phyloP scores from a whole-genome alignment of 2,888 invertebrate genomes.

The Microctonus aethiopoides region DNA sequence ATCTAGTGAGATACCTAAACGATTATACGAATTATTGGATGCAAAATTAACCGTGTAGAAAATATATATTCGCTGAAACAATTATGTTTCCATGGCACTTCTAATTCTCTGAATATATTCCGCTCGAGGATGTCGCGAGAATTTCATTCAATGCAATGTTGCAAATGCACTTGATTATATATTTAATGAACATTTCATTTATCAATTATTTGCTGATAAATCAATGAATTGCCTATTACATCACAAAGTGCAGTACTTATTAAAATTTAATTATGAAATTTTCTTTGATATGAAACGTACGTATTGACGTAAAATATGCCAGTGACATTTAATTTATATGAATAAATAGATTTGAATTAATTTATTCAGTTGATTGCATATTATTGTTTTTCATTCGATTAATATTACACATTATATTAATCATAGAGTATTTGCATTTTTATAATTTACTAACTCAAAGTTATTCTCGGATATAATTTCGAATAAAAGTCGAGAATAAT shows the following conservation, averaged over 20 bases:
- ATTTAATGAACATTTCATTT: not conserved
- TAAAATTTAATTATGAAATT: not conserved
- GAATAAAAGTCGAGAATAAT: not conserved
- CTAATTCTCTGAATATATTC: slow-evolving; percentile 13
- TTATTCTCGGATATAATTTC: not conserved
- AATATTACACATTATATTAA: not conserved
- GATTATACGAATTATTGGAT: slow-evolving; percentile 22
- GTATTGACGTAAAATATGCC: too few relatives aligned
- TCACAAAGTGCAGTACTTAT: not conserved
- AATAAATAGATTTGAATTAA: too few relatives aligned
- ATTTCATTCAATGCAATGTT: slow-evolving; percentile 6
- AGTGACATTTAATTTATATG: too few relatives aligned
- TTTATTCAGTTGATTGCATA: not conserved
- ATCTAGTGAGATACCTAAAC: not conserved
- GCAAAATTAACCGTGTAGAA: slow-evolving; percentile 17
- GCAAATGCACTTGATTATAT: not conserved
- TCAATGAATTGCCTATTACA: not conserved
- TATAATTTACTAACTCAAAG: not conserved
- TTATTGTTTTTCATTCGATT: not conserved
- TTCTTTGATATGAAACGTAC: not conserved
- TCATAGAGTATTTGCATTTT: not conserved
- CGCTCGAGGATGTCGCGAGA: slow-evolving; percentile 3
- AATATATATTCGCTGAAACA: not conserved
- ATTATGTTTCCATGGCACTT: not conserved
- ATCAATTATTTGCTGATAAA: not conserved